Evolutionary conservation across 2,113 vertebrate species (phyloP).

Genomic region (Morone chrysops): DNA sequence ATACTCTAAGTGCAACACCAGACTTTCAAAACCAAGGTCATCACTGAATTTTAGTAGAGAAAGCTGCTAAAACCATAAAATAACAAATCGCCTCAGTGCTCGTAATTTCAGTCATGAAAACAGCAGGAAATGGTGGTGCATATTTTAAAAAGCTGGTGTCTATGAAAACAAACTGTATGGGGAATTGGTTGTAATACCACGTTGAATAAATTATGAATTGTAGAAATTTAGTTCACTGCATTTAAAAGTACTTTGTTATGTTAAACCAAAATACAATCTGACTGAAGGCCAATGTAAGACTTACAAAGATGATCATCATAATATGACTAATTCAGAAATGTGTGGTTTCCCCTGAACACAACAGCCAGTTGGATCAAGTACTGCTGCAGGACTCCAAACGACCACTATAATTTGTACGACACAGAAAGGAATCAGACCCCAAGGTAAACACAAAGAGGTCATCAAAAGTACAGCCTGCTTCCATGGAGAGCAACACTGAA

Average conservation of each 20-base stretch:
- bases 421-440: conserved; percentile 18
- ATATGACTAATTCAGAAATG: neutral
- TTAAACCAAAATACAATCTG: neutral
- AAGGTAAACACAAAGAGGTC: conserved; percentile 50
- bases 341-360: conserved; percentile 5
- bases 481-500: conserved; percentile 30
- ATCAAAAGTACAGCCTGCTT: conserved; percentile 43
- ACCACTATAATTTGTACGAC: conserved; percentile 39
- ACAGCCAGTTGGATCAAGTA: conserved; percentile 20
- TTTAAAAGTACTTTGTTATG: neutral
- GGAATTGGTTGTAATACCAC: neutral
- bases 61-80: conserved; percentile 39
- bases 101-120: conserved; percentile 36
- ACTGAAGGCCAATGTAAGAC: neutral
- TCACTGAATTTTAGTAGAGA: conserved; percentile 23
- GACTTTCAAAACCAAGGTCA: conserved; percentile 35
- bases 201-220: neutral
- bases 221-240: neutral
- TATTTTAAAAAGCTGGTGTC: conserved; percentile 16
- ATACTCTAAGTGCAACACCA: conserved; percentile 47
- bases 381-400: conserved; percentile 33
- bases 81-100: conserved; percentile 6
- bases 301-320: neutral
- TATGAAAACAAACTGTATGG: conserved; percentile 4
- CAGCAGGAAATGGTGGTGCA: conserved; percentile 23